A percentile compares a stretch with the other conserved stretches of the same genome.
These are phyloP conservation scores for Conger conger DNA, from an alignment of 2,113 vertebrate genomes.

Conservation along the genomic window DNA sequence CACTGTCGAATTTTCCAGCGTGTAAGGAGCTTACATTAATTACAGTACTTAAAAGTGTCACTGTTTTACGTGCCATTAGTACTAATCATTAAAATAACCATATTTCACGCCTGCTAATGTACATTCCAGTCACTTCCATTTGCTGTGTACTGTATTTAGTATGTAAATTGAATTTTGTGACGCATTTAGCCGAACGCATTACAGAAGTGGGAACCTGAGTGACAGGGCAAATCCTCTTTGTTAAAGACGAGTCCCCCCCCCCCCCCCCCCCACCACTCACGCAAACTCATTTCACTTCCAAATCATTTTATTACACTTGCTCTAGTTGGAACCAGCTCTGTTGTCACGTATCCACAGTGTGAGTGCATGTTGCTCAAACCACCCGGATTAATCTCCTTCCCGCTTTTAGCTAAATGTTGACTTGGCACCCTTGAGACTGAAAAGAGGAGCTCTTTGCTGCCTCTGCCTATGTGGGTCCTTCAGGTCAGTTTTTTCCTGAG, in stretches of 20 bases:
- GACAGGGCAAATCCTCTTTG: conserved; percentile 16
- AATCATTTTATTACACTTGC: not conserved
- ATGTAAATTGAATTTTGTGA: conserved; percentile 36
- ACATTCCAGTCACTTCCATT: conserved; percentile 30
- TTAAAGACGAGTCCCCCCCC: conserved; percentile 7
- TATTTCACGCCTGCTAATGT: conserved; percentile 24
- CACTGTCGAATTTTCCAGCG: conserved; percentile 17
- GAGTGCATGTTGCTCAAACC: not conserved
- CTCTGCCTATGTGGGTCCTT: not conserved
- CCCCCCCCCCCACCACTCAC: conserved; percentile 6
- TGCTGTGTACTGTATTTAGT: conserved; percentile 20
- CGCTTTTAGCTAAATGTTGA: not conserved
- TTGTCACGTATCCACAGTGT: not conserved
- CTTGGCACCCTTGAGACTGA: not conserved
- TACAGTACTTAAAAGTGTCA: conserved; percentile 27
- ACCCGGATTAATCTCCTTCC: conserved; percentile 6
- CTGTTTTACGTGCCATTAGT: conserved; percentile 16
- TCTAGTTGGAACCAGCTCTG: not conserved
- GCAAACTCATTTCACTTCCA: conserved; percentile 15
- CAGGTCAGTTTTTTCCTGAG: not conserved
- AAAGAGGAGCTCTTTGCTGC: not conserved
- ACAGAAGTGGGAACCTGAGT: conserved; percentile 12
- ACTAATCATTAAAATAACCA: conserved; percentile 23
- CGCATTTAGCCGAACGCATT: conserved; percentile 8
- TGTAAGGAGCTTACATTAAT: conserved; percentile 31